Evolutionary conservation across 2,113 vertebrate genomes (phyloP).

Genomic region (Daboia siamensis): DNA sequence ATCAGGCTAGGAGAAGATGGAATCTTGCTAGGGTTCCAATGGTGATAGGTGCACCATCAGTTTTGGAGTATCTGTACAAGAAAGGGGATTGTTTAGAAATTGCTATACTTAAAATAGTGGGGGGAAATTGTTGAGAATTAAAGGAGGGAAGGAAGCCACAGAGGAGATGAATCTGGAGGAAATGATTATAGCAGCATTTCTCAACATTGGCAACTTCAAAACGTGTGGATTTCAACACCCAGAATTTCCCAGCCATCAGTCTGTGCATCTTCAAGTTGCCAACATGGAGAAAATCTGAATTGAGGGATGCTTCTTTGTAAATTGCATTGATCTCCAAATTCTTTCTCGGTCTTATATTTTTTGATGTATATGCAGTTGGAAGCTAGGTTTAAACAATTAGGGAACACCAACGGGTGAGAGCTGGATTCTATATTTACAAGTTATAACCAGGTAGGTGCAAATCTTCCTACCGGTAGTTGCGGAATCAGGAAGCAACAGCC

Average conservation of each 20-base stretch:
- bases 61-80: not conserved
- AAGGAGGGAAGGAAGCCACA: not conserved
- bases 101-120: not conserved
- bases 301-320: not conserved
- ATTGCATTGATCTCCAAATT: not conserved
- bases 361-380: not conserved
- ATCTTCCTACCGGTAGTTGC: not conserved
- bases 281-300: not conserved
- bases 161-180: not conserved
- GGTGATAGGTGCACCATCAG: not conserved
- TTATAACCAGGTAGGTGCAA: not conserved
- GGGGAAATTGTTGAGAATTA: not conserved
- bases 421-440: not conserved
- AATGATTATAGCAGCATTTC: not conserved
- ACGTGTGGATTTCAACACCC: not conserved
- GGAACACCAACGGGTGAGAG: not conserved
- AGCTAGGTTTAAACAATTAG: not conserved
- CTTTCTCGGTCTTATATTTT: not conserved
- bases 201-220: not conserved
- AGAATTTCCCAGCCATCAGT: not conserved
- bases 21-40: not conserved
- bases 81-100: not conserved
- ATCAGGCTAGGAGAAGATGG: not conserved
- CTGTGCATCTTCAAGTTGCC: not conserved
- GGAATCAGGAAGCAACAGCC: no score